These are phyloP conservation scores for Elaphurus davidianus DNA, from an alignment of 2,113 vertebrate species.

Conservation along the genomic window DNA sequence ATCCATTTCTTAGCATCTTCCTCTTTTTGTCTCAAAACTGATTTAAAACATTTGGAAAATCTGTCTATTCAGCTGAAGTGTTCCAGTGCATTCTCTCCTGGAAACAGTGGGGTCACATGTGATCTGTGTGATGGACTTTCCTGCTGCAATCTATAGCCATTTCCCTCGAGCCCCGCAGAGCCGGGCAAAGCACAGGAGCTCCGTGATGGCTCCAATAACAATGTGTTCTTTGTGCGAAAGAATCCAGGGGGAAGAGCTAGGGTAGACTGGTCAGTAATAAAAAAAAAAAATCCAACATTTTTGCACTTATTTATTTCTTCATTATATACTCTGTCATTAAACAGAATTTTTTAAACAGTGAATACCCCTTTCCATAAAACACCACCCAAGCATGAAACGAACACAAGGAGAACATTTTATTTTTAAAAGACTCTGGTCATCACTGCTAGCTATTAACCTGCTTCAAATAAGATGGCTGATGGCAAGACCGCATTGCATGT, in stretches of 20 bases:
- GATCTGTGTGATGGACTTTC: conserved; percentile 94
- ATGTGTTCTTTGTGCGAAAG: conserved; percentile 96
- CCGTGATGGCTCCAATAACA: conserved; percentile 95
- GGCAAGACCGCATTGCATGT: conserved; percentile 46
- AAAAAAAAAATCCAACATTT: conserved; percentile 56
- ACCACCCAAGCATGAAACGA: conserved; percentile 86
- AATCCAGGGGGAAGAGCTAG: conserved; percentile 91
- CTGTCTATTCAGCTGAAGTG: conserved; percentile 92
- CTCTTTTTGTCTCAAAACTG: conserved; percentile 91
- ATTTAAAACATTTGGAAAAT: conserved; percentile 99
- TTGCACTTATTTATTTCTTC: background rate
- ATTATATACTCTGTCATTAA: background rate
- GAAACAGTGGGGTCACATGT: conserved; percentile 91
- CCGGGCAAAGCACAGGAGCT: conserved; percentile 86
- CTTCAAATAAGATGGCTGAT: conserved; percentile 69
- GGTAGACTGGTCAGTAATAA: conserved; percentile 84
- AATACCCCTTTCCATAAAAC: conserved; percentile 85
- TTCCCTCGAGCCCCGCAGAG: conserved; percentile 91
- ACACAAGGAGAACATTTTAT: conserved; percentile 80
- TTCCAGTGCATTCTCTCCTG: conserved; percentile 86
- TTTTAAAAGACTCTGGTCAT: conserved; percentile 77
- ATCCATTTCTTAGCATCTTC: conserved; percentile 91
- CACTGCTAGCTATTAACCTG: conserved; percentile 76
- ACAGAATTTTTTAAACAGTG: background rate
- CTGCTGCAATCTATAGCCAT: conserved; percentile 91